Percentiles rank a stretch among this genome's conserved stretches.
Evolutionary conservation across 2,888 invertebrate species (phyloP).

Genomic region (Drosophila nigritarsus): DNA sequence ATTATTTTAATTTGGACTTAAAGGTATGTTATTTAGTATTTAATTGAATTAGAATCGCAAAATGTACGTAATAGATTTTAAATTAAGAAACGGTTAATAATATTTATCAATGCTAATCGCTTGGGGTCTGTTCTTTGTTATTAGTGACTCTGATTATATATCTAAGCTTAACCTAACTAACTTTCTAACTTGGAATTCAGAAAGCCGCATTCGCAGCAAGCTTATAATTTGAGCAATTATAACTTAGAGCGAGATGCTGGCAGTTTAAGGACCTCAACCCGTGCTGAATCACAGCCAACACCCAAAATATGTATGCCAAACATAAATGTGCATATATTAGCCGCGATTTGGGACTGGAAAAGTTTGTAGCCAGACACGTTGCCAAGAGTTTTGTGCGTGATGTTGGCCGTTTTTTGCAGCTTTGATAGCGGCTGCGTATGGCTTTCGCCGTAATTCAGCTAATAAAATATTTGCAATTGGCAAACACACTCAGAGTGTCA

Average conservation of each 20-base stretch:
- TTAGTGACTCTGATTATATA: not conserved
- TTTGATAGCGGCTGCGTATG: slow-evolving; percentile 8
- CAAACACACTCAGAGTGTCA: slow-evolving; percentile 14
- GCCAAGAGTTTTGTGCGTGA: slow-evolving; percentile 18
- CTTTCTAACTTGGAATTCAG: not conserved
- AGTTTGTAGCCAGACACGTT: slow-evolving; percentile 3
- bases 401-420: slow-evolving; percentile 25
- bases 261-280: not conserved
- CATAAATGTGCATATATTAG: not conserved
- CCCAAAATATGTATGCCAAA: not conserved
- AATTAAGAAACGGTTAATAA: not conserved
- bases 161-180: not conserved
- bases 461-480: slow-evolving; percentile 32
- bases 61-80: not conserved
- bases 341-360: slow-evolving; percentile 1
- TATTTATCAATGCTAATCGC: not conserved
- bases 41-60: not conserved
- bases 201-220: not conserved
- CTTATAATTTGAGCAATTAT: slow-evolving; percentile 12
- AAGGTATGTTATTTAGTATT: not conserved
- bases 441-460: slow-evolving; percentile 26
- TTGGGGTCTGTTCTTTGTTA: not conserved
- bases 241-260: not conserved
- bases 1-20: no score
- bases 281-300: not conserved